Evolutionary conservation across 1,140 invertebrate genomes (phyloP).

Genomic region (Stegodyphus dumicola): DNA sequence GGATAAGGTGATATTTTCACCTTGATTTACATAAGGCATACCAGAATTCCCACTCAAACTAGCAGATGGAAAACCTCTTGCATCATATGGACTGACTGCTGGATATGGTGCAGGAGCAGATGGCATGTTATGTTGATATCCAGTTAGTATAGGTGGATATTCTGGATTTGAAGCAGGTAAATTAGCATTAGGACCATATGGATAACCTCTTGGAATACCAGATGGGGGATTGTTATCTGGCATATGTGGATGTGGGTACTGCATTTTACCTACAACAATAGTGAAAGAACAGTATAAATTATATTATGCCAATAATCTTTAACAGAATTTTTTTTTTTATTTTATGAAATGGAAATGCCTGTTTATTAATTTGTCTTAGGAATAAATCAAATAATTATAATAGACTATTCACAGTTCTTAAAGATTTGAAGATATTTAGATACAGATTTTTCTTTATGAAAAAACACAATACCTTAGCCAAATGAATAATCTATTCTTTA

Average conservation of each 20-base stretch:
- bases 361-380: no score
- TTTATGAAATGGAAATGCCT: no score
- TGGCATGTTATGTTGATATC: conserved; percentile 1
- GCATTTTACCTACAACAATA: no score
- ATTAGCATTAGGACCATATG: conserved; percentile 27
- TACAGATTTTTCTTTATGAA: no score
- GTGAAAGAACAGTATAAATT: no score
- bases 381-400: no score
- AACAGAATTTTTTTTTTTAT: no score
- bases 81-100: neutral
- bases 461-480: no score
- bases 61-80: neutral
- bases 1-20: conserved; percentile 15
- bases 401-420: no score
- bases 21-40: neutral
- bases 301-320: no score
- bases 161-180: conserved; percentile 7
- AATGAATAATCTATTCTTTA: no score
- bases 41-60: neutral
- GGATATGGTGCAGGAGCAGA: neutral
- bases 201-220: conserved; percentile 34
- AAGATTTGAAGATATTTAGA: no score
- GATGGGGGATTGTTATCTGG: conserved; percentile 40
- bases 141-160: neutral
- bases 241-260: neutral